Percentiles rank a stretch among this genome's conserved stretches.
Conservation (phyloP, 2,888 invertebrate genomes). For the Seira musarum region DNA sequence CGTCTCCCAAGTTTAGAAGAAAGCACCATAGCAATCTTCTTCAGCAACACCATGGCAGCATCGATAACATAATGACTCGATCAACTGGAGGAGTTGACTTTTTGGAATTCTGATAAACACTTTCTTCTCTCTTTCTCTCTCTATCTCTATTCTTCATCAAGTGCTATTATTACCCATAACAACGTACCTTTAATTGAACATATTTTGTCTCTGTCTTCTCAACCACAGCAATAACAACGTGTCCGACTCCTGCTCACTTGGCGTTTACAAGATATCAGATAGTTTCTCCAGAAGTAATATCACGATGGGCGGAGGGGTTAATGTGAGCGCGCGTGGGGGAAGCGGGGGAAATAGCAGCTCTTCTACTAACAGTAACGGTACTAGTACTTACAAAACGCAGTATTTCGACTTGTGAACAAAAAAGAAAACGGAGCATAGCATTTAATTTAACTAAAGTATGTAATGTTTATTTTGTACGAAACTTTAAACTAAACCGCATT, state of each 20-base stretch:
- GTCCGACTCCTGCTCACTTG: not conserved
- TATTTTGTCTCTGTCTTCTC: not conserved
- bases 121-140: too few relatives aligned
- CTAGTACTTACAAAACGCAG: conserved; percentile 24
- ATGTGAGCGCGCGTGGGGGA: not conserved
- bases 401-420: conserved; percentile 24
- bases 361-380: not conserved
- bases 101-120: conserved; percentile 37
- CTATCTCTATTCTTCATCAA: not conserved
- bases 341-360: conserved; percentile 19
- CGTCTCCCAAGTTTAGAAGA: not conserved
- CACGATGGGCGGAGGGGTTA: not conserved
- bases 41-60: conserved; percentile 9
- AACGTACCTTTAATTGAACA: not conserved
- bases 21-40: not conserved
- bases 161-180: conserved; percentile 9
- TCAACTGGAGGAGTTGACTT: conserved; percentile 34
- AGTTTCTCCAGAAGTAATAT: not conserved
- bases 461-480: too few relatives aligned
- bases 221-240: conserved; percentile 14
- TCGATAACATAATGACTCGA: conserved; percentile 44
- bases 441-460: too few relatives aligned
- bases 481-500: too few relatives aligned
- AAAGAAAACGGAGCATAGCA: too few relatives aligned
- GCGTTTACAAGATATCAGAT: conserved; percentile 25